Base-by-base conservation (phyloP, 2,888 invertebrate species). In the Erynnis tages region DNA sequence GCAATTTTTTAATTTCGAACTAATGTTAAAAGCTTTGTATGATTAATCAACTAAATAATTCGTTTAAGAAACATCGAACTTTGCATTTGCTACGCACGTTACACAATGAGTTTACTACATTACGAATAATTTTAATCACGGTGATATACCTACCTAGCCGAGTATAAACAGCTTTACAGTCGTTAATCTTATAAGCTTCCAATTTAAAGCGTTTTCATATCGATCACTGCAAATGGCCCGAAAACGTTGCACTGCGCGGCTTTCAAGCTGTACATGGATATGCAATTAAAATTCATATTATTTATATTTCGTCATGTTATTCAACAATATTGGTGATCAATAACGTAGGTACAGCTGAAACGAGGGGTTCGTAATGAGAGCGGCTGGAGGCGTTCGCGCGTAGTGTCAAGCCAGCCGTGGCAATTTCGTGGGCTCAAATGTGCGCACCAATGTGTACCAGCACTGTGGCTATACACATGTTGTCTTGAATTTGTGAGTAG, bases 361-460 rank as follows among this genome's bases (percentile, higher is more conserved):
- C 60, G 65, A 66, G 66, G 71, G 73, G 67, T 61, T 63, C 65
- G 75, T 86, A 84, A 86, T 83, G 85, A 84, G 82, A 77, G 65
- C 76, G 78, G 71, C 66, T 65, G 67, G 68, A 79, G 70, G 85
- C 84, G 83, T 76, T 81, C 76, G 81, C 78, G 87, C 86, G 85
- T 82, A 69, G 71, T 66, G 63, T 53, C 74, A 73, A 81, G 69
- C 78, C 72, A 84, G 69, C 80, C 85, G 79, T 85, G 76, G 69
- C 78, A 78, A 79, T 81, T 82, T 80, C 69, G 75, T 76, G 70
- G 67, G 76, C 76, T 63, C 63, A 62, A 69, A 64, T 62, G 57
- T 54, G 60, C 61, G 54, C 62, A 60, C 57, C 58, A 54, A 59
- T 53, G 52, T 19, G 47, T 49, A 59, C 48, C 38, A 44, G 32